phyloP scores from a whole-genome alignment of 2,888 invertebrate genomes.

The Drosophila pseudotalamancana region DNA sequence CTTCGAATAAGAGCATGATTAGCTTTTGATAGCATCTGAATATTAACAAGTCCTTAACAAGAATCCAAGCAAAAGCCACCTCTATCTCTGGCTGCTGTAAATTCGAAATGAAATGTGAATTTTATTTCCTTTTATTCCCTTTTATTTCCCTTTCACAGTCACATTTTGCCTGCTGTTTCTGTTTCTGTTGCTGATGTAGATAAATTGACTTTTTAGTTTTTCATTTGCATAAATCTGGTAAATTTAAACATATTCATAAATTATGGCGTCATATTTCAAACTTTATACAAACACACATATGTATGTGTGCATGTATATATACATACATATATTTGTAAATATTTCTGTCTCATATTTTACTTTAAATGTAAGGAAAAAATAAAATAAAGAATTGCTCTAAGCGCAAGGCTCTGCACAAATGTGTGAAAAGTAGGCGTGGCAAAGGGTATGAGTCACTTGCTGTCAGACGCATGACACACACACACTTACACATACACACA shows the following conservation, averaged over 20 bases:
- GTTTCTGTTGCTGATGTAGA: conserved; percentile 7
- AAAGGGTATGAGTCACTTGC: conserved; percentile 27
- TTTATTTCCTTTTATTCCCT: too few species aligned
- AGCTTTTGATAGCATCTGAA: not conserved
- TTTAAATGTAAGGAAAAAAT: conserved; percentile 2
- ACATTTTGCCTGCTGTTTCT: not conserved
- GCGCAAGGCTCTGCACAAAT: conserved; percentile 11
- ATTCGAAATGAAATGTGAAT: not conserved
- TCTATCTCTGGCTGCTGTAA: too few species aligned
- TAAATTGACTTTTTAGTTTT: conserved; percentile 12
- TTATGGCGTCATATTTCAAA: conserved; percentile 36
- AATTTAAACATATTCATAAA: conserved; percentile 32
- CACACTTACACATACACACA: conserved; percentile 1
- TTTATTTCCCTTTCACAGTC: not conserved
- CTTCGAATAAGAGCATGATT: not conserved
- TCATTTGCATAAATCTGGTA: conserved; percentile 24
- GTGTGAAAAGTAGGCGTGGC: not conserved
- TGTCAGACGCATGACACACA: conserved; percentile 15
- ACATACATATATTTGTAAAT: not conserved
- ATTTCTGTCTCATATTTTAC: conserved; percentile 10
- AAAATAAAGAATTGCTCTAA: conserved; percentile 10
- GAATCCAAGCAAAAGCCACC: too few species aligned
- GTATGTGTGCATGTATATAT: too few species aligned
- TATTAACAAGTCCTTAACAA: not conserved
- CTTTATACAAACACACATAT: too few species aligned